Conservation (phyloP, 1,140 invertebrate species). For the Harpegnathos saltator region DNA sequence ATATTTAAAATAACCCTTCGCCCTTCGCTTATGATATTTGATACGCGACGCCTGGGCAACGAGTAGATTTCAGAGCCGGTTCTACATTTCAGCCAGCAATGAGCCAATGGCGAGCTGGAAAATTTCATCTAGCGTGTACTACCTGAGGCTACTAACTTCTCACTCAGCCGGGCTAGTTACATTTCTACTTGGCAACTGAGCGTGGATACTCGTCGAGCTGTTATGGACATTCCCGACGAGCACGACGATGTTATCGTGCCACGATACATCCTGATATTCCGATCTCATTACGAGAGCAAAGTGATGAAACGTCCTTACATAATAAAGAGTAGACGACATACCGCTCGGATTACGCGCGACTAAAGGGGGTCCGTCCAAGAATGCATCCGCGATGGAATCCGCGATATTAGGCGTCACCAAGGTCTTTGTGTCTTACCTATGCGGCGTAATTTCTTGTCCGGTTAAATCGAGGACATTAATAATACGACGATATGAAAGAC, state of each 20-base stretch:
- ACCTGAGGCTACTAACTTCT: too few relatives aligned
- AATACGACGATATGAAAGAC: conserved; percentile 34
- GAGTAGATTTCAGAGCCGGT: too few relatives aligned
- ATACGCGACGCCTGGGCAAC: too few relatives aligned
- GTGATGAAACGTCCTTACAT: background rate
- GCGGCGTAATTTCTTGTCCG: conserved; percentile 35
- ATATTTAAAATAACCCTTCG: too few relatives aligned
- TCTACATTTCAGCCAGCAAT: too few relatives aligned
- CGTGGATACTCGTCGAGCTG: too few relatives aligned
- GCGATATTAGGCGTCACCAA: conserved; percentile 1
- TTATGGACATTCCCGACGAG: background rate
- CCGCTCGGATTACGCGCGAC: conserved; percentile 13
- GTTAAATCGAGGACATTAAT: conserved; percentile 43
- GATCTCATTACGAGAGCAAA: background rate
- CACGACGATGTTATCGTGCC: background rate
- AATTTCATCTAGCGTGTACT: too few relatives aligned
- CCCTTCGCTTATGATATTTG: too few relatives aligned
- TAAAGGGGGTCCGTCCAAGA: conserved; percentile 2
- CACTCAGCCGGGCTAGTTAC: too few relatives aligned
- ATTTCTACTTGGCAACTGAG: too few relatives aligned
- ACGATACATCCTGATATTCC: background rate
- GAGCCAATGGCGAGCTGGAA: too few relatives aligned
- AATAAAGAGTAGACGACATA: conserved; percentile 40
- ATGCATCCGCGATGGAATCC: conserved; percentile 36
- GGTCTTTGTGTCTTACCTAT: background rate